Base-by-base conservation (phyloP, 2,888 invertebrate genomes). In the Nemotelus pantherinus region DNA sequence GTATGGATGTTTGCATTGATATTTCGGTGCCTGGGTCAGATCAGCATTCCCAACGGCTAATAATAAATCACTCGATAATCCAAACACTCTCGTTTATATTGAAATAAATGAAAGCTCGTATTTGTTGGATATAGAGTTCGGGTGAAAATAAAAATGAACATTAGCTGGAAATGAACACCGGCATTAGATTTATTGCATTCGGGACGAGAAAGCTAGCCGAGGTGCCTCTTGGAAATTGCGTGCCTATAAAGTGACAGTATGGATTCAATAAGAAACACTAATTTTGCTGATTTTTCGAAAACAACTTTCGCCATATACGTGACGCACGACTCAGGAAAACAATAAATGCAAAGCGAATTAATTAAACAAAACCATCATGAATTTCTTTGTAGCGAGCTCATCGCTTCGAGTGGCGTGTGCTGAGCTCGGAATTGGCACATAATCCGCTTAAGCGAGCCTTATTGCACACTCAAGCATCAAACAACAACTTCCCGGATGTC, bases 41-140 rank as follows among this genome's bases (percentile, higher is more conserved):
- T 25, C 25, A 25, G 25, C 25, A 25, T 43, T 63, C 47, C 45
- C 6, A 4, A 3, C 4, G 65, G 65, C 65, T 65, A 70, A 43
- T 68, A 53, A 70, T 70, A 70, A 70, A 70, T 70, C 70, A 70
- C 53, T 43, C n/a, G 5, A 70, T 53, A 70, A 43, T 55, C 43
- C 70, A 53, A 53, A 41, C 41, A 3, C 55, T 39, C 55, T 55
- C 55, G n/a, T 55, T 3, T 50, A 70, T 70, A 70, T 70, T 70
- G 70, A 70, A 70, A 70, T 70, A 41, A 55, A 55, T 43, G 10
- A 48, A 25, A 25, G 70, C 25, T 50, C 6, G 50, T 5, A 50
- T 50, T 7, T 50, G 5, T 50, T 50, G 50, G 50, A 7, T 47
- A n/a, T 47, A 65, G 3, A 47, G 47, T 44, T 47, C 39, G 63